Conservation (phyloP, 2,888 invertebrate genomes). For the Scotopteryx bipunctaria region DNA sequence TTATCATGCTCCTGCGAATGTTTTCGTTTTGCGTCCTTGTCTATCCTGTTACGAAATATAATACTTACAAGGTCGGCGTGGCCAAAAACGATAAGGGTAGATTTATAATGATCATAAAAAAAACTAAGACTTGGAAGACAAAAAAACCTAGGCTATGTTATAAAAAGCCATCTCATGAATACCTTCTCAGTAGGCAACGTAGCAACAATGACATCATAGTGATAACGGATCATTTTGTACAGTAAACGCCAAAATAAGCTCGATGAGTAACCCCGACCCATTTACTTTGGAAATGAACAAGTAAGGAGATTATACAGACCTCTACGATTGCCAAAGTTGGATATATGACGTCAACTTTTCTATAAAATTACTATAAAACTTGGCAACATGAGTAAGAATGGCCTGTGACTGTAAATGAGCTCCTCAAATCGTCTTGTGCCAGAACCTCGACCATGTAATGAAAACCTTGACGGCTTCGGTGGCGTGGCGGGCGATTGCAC, state of each 20-base stretch:
- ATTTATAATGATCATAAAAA: too few relatives aligned
- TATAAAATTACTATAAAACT: not conserved
- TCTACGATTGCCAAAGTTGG: constrained; percentile 38
- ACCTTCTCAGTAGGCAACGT: not conserved
- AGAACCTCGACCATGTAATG: too few relatives aligned
- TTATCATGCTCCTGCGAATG: too few relatives aligned
- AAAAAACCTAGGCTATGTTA: too few relatives aligned
- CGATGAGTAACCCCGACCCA: constrained; percentile 25
- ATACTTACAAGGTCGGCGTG: too few relatives aligned
- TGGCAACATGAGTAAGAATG: not conserved
- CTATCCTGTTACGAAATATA: too few relatives aligned
- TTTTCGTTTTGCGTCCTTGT: too few relatives aligned
- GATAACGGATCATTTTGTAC: constrained; percentile 12
- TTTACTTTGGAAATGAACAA: constrained; percentile 43
- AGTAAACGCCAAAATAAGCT: constrained; percentile 18
- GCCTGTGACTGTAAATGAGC: not conserved
- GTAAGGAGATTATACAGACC: constrained; percentile 36
- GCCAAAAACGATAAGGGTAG: too few relatives aligned
- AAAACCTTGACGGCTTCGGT: too few relatives aligned
- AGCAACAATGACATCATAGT: constrained; percentile 19
- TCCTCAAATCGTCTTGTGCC: not conserved
- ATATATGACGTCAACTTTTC: constrained; percentile 41
- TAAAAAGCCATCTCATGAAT: too few relatives aligned
- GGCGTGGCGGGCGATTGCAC: too few relatives aligned
- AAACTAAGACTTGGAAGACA: too few relatives aligned